Base-by-base conservation (phyloP, 2,797 vertebrate genomes). In the Syngnathus acus region DNA sequence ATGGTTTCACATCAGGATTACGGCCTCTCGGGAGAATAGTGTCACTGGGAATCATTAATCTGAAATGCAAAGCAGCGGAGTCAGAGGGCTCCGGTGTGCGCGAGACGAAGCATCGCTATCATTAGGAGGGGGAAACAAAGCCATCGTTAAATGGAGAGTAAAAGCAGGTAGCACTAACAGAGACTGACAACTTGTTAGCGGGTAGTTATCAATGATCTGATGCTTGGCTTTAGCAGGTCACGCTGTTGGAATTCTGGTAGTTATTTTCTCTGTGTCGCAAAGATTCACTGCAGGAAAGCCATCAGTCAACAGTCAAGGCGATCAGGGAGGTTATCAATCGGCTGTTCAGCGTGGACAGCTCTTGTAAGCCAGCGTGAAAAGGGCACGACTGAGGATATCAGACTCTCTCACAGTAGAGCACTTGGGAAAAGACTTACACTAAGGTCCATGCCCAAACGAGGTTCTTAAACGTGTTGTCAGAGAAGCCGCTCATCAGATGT, bases 1-100 rank as follows among this genome's bases (percentile, higher is more conserved):
- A 59, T 54, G 72, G 64, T 71, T 75, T 78, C 54, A 45, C 64
- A 76, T 77, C 70, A 68, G 68, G 62, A 78, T 77, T 79, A 71
- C 8, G 9, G 58, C 23, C 39, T 70, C 70, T 72, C 68, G 5
- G 69, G 76, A 73, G 70, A 68, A 68, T 65, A 71, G 21, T 58
- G 26, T 26, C 65, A 61, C 57, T 64, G 51, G 65, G 66, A 69
- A 65, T 75, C 69, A 71, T 65, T 78, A 64, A 86, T 82, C 72
- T 73, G 65, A 79, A 79, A 82, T 77, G 78, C 76, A 80, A 83
- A 84, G 76, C 73, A 72, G 68, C 76, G 75, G 73, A 71, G 77
- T 71, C 74, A 53, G 65, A 11, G 54, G 13, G 4, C 37, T 42
- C 75, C 74, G 53, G 71, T 65, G 68, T 45, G 13, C 66, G 47